Percentiles rank a stretch among this genome's conserved stretches.
Evolutionary conservation across 2,888 invertebrate species (phyloP).

Genomic region (Tinea semifulvella): DNA sequence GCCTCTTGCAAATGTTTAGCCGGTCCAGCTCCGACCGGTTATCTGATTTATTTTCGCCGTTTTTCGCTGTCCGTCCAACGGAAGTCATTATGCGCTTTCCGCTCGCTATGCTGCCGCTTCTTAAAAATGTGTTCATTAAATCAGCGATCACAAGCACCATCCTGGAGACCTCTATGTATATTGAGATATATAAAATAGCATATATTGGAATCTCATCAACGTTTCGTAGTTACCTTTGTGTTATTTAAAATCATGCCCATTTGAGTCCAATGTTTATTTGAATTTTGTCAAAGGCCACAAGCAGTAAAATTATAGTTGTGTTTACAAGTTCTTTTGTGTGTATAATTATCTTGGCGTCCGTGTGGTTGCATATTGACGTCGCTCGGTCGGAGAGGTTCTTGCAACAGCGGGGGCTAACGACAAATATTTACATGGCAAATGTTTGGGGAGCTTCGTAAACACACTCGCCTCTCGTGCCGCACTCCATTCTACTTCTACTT

Average conservation of each 20-base stretch:
- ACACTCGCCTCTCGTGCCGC: slow-evolving; percentile 41
- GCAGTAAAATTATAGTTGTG: not conserved
- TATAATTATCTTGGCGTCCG: not conserved
- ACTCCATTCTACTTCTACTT: slow-evolving; percentile 33
- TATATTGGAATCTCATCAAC: slow-evolving; percentile 11
- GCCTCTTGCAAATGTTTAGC: not conserved
- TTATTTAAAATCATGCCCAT: not conserved
- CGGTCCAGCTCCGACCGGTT: slow-evolving; percentile 8
- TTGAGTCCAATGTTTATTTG: not conserved
- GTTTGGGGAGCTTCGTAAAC: slow-evolving; percentile 48
- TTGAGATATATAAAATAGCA: slow-evolving; percentile 24
- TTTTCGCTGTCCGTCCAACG: slow-evolving; percentile 46
- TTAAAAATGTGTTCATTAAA: slow-evolving; percentile 61
- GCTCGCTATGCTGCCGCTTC: slow-evolving; percentile 45
- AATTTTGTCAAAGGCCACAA: not conserved
- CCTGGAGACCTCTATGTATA: slow-evolving; percentile 30
- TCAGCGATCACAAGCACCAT: slow-evolving; percentile 40
- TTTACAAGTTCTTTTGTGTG: slow-evolving; percentile 4
- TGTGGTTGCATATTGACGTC: slow-evolving; percentile 3
- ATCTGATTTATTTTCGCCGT: slow-evolving; percentile 46
- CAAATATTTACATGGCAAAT: slow-evolving; percentile 59
- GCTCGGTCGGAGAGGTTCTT: slow-evolving; percentile 8
- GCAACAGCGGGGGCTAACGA: slow-evolving; percentile 31
- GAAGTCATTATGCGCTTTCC: slow-evolving; percentile 65
- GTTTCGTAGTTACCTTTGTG: not conserved